Evolutionary conservation across 2,888 invertebrate genomes (phyloP).

Genomic region (Caenorhabditis parvicauda): DNA sequence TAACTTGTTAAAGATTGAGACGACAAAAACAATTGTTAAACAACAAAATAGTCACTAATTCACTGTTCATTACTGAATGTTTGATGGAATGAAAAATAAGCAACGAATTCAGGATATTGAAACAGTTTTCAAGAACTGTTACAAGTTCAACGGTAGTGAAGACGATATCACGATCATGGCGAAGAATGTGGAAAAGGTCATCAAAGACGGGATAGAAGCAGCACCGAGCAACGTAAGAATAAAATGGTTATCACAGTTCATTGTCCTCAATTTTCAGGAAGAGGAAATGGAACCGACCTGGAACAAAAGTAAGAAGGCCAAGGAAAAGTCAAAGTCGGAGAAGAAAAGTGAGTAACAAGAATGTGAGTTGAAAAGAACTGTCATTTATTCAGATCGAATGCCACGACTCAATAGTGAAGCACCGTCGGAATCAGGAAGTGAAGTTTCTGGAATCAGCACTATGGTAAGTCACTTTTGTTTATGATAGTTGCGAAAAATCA

Average conservation of each 20-base stretch:
- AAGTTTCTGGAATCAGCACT: conserved; percentile 3
- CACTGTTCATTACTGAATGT: too few relatives aligned
- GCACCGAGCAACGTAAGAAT: conserved; percentile 6
- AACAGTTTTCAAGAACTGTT: conserved; percentile 96
- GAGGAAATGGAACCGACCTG: conserved; percentile 15
- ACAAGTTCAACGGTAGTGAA: conserved; percentile 77
- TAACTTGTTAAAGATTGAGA: too few relatives aligned
- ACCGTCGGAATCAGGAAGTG: conserved; percentile 20
- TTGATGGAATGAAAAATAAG: background rate
- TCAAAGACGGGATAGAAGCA: conserved; percentile 18
- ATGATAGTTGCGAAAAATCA: too few relatives aligned
- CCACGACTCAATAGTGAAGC: too few relatives aligned
- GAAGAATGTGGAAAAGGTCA: conserved; percentile 24
- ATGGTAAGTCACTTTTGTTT: too few relatives aligned
- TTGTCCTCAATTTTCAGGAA: conserved; percentile 9
- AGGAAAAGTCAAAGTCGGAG: background rate
- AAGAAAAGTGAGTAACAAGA: conserved; percentile 6
- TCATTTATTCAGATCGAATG: too few relatives aligned
- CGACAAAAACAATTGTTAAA: too few relatives aligned
- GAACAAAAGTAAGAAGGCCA: conserved; percentile 23
- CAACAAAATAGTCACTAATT: too few relatives aligned
- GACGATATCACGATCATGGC: conserved; percentile 32
- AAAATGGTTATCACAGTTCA: background rate
- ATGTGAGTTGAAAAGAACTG: conserved; percentile 4
- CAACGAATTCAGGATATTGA: conserved; percentile 82